Evolutionary conservation across 2,113 vertebrate species (phyloP).

Genomic region (Pygoscelis adeliae): DNA sequence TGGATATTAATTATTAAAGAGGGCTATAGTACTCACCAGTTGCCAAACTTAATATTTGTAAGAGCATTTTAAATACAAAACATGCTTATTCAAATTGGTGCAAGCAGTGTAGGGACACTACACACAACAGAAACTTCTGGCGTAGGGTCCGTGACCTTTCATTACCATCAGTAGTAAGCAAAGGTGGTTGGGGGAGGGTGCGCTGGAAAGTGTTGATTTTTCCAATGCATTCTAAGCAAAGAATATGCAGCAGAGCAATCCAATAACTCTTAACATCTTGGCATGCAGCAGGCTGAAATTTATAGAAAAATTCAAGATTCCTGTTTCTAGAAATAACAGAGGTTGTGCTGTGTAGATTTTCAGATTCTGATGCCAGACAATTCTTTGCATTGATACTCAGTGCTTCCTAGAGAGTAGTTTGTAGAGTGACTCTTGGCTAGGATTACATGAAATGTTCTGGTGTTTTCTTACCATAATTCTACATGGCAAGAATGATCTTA

Average conservation of each 20-base stretch:
- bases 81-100: neutral
- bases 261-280: neutral
- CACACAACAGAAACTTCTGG: neutral
- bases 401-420: neutral
- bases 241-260: neutral
- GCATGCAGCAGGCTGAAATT: neutral
- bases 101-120: neutral
- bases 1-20: constrained; percentile 45
- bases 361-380: neutral
- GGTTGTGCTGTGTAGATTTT: neutral
- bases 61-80: neutral
- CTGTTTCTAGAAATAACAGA: neutral
- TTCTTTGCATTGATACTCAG: neutral
- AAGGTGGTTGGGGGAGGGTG: neutral
- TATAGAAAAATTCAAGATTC: neutral
- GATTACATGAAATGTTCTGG: neutral
- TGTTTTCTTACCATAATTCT: neutral
- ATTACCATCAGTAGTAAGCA: neutral
- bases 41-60: neutral
- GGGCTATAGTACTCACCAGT: neutral
- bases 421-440: neutral
- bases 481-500: neutral
- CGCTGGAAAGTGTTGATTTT: neutral
- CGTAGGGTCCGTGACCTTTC: neutral
- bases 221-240: neutral